phyloP scores from a whole-genome alignment of 1,140 invertebrate species.

The Neodiprion pinetum region DNA sequence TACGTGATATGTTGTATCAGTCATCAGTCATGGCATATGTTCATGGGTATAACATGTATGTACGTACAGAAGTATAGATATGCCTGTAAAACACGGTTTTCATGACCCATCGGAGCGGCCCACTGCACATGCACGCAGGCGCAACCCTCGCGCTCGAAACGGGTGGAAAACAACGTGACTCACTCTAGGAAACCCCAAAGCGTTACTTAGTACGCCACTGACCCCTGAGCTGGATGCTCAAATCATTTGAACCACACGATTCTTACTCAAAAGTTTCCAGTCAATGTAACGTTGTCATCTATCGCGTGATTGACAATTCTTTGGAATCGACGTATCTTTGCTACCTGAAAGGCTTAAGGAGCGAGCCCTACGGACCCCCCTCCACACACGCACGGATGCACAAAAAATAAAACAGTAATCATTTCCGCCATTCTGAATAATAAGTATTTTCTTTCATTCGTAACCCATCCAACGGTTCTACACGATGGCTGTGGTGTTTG shows the following conservation, averaged over 20 bases:
- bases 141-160: conserved; percentile 35
- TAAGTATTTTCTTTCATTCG: background rate
- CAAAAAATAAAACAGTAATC: background rate
- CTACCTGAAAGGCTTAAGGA: too few species aligned
- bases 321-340: too few species aligned
- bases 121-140: conserved; percentile 17
- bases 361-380: background rate
- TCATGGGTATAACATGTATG: background rate
- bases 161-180: conserved; percentile 55
- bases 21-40: background rate
- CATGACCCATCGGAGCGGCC: too few species aligned
- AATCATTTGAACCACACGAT: background rate
- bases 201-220: background rate
- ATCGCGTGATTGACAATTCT: too few species aligned
- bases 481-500: background rate
- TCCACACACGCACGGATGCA: background rate
- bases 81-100: too few species aligned
- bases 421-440: background rate
- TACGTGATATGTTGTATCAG: conserved; percentile 12
- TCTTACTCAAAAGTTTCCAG: background rate
- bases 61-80: background rate
- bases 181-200: conserved; percentile 53
- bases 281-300: too few species aligned
- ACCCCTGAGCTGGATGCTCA: background rate
- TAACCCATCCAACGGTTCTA: background rate